Conservation (phyloP, 2,888 invertebrate species). For the Caenorhabditis angaria region DNA sequence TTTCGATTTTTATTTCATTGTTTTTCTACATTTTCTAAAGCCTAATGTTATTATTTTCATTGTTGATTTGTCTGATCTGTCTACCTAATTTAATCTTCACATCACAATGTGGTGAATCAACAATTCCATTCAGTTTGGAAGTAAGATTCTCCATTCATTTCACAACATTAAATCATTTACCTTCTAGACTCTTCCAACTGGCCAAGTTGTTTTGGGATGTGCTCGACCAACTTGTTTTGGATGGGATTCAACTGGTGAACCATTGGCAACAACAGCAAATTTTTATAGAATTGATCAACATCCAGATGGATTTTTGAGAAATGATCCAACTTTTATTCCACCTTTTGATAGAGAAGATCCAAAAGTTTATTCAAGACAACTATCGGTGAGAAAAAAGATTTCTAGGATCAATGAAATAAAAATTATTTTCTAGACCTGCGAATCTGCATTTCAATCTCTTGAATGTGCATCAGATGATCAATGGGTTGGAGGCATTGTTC, state of each 20-base stretch:
- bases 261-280: slow-evolving; percentile 48
- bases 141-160: slow-evolving; percentile 21
- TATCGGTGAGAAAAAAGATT: slow-evolving; percentile 39
- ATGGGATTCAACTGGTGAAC: slow-evolving; percentile 55
- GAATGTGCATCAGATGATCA: slow-evolving; percentile 56
- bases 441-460: slow-evolving; percentile 56
- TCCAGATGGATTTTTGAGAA: slow-evolving; percentile 53
- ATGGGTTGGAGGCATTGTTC: slow-evolving; percentile 70
- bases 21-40: slow-evolving; percentile 31
- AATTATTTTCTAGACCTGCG: slow-evolving; percentile 58
- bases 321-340: slow-evolving; percentile 42
- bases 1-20: slow-evolving; percentile 26
- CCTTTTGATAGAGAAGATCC: slow-evolving; percentile 40
- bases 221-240: slow-evolving; percentile 70
- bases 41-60: no score
- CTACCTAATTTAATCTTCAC: background rate
- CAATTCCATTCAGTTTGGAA: slow-evolving; percentile 61
- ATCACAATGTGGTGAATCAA: slow-evolving; percentile 57
- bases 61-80: background rate
- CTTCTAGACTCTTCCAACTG: slow-evolving; percentile 52
- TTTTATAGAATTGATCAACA: slow-evolving; percentile 61
- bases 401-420: background rate
- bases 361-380: slow-evolving; percentile 42
- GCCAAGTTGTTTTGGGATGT: slow-evolving; percentile 62
- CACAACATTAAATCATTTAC: slow-evolving; percentile 7